Evolutionary conservation across 2,797 vertebrate genomes (phyloP), one percentile per base, ranked within the genome.

Genomic region (Trachurus trachurus): DNA sequence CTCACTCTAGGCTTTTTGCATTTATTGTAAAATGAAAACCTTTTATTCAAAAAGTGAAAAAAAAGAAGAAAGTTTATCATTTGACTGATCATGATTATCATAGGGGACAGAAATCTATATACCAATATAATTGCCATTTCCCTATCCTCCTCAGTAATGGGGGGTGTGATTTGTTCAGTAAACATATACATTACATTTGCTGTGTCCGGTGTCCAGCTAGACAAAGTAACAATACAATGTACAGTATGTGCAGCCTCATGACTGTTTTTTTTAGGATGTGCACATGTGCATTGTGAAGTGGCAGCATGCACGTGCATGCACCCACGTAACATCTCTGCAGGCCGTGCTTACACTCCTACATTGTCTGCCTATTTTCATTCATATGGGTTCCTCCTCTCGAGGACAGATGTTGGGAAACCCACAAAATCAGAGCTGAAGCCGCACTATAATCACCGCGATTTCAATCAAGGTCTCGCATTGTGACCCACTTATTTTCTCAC

Each of bases 401-500:
- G 81, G 90, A 90, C 94, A 95, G 95, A 95, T 94, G 94, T 95
- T 94, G 88, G 91, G 88, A 91, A 93, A 94, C 89, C 91, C 90
- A 83, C 87, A 88, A 93, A 95, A 95, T 94, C 87, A 92, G 90
- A 86, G 87, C 88, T 81, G 87, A 91, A 93, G 91, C 93, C 74
- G 80, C 89, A 88, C 91, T 91, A 87, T 95, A 95, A 95, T 95
- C 89, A 94, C 90, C 56, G 87, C 76, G 89, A 95, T 95, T 96
- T 94, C 91, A 95, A 95, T 96, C 95, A 95, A 91, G 86, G 79
- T 89, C 88, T 93, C 54, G 81, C 85, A 82, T 92, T 87, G 90
- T 95, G 94, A 96, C 95, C 94, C 93, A 93, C 92, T 95, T 94
- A 91, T 94, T 91, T 92, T 92, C 88, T 90, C 87, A 79, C 88